These are phyloP conservation scores for Creontiades dilutus DNA, from an alignment of 2,888 invertebrate species.

Conservation along the genomic window DNA sequence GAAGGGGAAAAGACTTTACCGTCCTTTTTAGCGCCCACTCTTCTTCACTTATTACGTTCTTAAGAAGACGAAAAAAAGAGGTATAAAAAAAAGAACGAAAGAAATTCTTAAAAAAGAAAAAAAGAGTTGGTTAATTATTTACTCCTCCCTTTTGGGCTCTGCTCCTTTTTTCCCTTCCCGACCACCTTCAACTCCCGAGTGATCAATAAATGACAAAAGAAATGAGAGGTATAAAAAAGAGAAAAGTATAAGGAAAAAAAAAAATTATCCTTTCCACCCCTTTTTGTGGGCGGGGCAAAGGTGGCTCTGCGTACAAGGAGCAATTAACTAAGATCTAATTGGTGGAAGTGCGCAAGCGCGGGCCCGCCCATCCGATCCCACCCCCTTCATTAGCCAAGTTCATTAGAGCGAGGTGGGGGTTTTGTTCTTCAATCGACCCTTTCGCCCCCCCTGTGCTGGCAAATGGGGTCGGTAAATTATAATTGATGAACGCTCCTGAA, in stretches of 20 bases:
- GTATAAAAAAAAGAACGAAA: neutral
- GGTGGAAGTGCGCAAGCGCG: constrained; percentile 23
- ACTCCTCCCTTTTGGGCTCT: constrained; percentile 20
- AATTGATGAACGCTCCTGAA: neutral
- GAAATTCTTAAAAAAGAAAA: constrained; percentile 35
- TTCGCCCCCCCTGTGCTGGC: neutral
- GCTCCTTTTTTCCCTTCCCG: constrained; percentile 6
- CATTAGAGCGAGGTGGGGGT: constrained; percentile 17
- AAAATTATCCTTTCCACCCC: constrained; percentile 48
- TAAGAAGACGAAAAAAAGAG: constrained; percentile 5
- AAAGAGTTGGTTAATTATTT: constrained; percentile 58
- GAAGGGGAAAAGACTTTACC: constrained; percentile 33
- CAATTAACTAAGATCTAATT: constrained; percentile 57
- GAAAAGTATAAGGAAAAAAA: constrained; percentile 16
- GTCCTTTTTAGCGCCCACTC: constrained; percentile 62
- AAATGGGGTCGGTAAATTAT: neutral
- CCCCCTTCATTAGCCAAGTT: constrained; percentile 53
- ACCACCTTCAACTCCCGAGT: constrained; percentile 47
- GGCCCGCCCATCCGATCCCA: constrained; percentile 6
- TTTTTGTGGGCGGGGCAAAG: constrained; percentile 52
- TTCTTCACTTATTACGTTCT: constrained; percentile 60
- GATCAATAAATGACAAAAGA: constrained; percentile 62
- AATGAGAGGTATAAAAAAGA: constrained; percentile 43
- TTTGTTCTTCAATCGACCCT: neutral
- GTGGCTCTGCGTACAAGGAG: constrained; percentile 56